These are phyloP conservation scores for Hybognathus amarus DNA, from an alignment of 2,797 vertebrate genomes.

Conservation along the genomic window DNA sequence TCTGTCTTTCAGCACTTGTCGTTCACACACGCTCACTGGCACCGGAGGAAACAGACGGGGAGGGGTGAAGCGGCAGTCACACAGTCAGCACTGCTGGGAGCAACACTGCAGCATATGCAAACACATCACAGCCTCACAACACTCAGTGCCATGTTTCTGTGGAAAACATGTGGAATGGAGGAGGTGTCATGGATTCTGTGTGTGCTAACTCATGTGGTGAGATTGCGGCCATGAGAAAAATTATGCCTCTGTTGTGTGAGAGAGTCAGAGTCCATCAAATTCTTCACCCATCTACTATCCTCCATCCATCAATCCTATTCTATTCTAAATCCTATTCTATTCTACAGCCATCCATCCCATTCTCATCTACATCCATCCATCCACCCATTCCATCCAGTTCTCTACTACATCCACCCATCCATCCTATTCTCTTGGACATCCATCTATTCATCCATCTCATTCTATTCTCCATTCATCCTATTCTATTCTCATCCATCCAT, in stretches of 20 bases:
- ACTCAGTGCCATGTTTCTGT: constrained; percentile 23
- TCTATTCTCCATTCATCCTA: too few relatives aligned
- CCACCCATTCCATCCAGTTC: too few relatives aligned
- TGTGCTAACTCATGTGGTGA: neutral
- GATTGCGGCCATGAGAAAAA: constrained; percentile 12
- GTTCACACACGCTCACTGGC: constrained; percentile 22
- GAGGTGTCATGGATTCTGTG: constrained; percentile 38
- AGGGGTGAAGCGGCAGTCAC: constrained; percentile 36
- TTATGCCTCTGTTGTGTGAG: neutral
- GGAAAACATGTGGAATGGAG: constrained; percentile 34
- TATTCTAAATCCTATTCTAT: too few relatives aligned
- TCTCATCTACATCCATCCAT: too few relatives aligned
- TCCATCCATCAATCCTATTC: too few relatives aligned
- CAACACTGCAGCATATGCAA: constrained; percentile 53
- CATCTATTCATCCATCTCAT: too few relatives aligned
- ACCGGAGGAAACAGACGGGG: constrained; percentile 42
- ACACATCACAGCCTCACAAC: constrained; percentile 44
- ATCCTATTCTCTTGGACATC: too few relatives aligned
- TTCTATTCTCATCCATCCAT: too few relatives aligned
- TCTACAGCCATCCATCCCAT: too few relatives aligned
- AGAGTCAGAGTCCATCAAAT: neutral
- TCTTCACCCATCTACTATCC: too few relatives aligned
- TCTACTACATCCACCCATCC: too few relatives aligned
- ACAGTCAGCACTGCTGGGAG: constrained; percentile 55
- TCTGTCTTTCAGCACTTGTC: constrained; percentile 51